Base-by-base conservation (phyloP, 2,797 vertebrate genomes). In the Cossypha caffra region DNA sequence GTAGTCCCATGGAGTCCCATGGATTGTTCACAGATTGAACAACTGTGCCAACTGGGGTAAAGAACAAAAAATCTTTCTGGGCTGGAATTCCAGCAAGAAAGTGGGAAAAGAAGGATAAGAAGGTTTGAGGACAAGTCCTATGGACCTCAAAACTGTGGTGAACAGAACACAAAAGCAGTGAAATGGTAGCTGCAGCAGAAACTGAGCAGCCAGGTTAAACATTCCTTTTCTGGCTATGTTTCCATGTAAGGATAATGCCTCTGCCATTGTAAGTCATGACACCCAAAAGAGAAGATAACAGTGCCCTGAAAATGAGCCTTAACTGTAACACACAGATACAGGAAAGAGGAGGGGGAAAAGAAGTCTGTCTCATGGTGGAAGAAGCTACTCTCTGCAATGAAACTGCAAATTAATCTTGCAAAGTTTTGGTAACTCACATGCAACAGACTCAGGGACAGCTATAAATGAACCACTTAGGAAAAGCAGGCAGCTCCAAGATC, bases 391-490 rank as follows among this genome's bases (percentile, higher is more conserved):
- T 55, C 51, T 35, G 20, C 48, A 45, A 43, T 16, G 50, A 58
- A 92, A 71, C 35, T 58, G 45, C 48, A 92, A 86, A 88, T 45
- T 73, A 52, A 80, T 73, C 48, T 73, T 71, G 37, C 45, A 45
- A 83, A 77, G n/a, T 67, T 84, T 24, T 54, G 93, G 19, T 72
- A 93, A 88, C 73, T 80, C n/a, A 16, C 40, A 83, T 17, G 38
- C 37, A 81, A 48, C 35, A 83, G 48, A 86, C 64, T 43, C 57
- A 7, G 33, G 57, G 38, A 62, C 25, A 74, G 28, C 61, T 77
- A 76, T 69, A 80, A 80, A 90, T 47, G 86, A 88, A 63, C 16
- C n/a, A n/a, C 31, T 86, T 31, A 52, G 92, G 48, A 50, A 86
- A 90, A 59, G 43, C 72, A 42, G 33, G 31, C 69, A 73, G 59